These are phyloP conservation scores for Slavum lentiscoides DNA, from an alignment of 2,888 invertebrate species.

Conservation along the genomic window DNA sequence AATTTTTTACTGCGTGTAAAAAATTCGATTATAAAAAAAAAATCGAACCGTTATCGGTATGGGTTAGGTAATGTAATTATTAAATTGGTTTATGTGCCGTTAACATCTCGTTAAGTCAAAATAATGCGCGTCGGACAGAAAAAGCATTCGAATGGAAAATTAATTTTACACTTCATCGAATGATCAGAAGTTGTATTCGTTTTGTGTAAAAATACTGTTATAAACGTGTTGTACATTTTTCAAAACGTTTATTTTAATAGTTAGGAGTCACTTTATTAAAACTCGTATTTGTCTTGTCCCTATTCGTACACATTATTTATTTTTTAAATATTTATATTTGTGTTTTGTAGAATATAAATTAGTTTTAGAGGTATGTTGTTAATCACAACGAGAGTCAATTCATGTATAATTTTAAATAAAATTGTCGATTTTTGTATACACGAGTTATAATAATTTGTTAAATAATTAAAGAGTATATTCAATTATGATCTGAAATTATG, in stretches of 20 bases:
- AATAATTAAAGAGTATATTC: too few species aligned
- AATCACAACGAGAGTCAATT: too few species aligned
- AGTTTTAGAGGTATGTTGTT: too few species aligned
- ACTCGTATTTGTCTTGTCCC: background rate
- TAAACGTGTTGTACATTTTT: background rate
- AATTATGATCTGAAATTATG: too few species aligned
- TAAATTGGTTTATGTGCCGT: background rate
- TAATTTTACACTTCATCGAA: background rate
- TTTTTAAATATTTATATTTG: too few species aligned
- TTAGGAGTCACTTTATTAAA: background rate
- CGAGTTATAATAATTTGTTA: too few species aligned
- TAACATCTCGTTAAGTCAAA: conserved; percentile 11
- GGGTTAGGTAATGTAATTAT: background rate
- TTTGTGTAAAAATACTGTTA: background rate
- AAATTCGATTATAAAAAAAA: too few species aligned
- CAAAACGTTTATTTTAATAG: background rate
- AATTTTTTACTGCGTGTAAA: too few species aligned
- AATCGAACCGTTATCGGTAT: background rate
- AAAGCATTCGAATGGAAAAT: background rate
- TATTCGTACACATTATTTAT: background rate
- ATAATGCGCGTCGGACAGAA: background rate
- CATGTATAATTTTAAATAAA: too few species aligned
- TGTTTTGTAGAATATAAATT: too few species aligned
- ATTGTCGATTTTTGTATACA: too few species aligned
- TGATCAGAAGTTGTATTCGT: background rate